These are phyloP conservation scores for roundworm (Caenorhabditis elegans) DNA, from an alignment of 1,140 invertebrate species.

Conservation along the genomic window WBcel235 BX284603.4:6798501-6799000, in stretches of 20 bases:
- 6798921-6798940: neutral
- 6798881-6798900: neutral
- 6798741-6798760: conserved; percentile 5
- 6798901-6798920: conserved; percentile 13
- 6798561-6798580: neutral
- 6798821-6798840: neutral
- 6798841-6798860: neutral
- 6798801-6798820: neutral
- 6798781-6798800: neutral
- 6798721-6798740: conserved; percentile 2
- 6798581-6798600: neutral
- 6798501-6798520: neutral
- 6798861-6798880: neutral
- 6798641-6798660: too few relatives aligned
- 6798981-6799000: conserved; percentile 23
- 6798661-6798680: too few relatives aligned
- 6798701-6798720: conserved; percentile 25
- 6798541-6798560: neutral
- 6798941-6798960: too few relatives aligned
- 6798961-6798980: neutral
- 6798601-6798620: too few relatives aligned
- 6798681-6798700: neutral
- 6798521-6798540: neutral
- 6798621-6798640: too few relatives aligned
- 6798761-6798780: neutral